Evolutionary conservation across 2,888 invertebrate species (phyloP).

Genomic region (Dynastes hyllus): DNA sequence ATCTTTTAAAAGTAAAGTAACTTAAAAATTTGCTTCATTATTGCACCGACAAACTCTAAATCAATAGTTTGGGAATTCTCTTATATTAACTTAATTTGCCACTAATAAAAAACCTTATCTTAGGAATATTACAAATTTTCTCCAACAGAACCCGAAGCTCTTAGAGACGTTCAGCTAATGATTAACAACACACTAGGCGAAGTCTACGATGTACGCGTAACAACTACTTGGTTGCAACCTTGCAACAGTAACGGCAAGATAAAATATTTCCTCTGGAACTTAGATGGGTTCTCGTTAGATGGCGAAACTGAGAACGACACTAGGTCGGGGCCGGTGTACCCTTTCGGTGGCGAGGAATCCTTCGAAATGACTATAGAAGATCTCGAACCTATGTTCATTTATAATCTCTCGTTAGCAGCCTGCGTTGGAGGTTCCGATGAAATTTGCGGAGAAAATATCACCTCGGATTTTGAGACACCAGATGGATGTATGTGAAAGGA

Average conservation of each 20-base stretch:
- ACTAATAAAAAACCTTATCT: too few species aligned
- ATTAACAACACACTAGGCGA: conserved; percentile 26
- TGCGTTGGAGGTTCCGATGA: conserved; percentile 31
- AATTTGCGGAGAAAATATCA: conserved; percentile 6
- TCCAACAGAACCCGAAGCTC: conserved; percentile 10
- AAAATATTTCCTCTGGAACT: conserved; percentile 51
- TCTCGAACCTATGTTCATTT: conserved; percentile 51
- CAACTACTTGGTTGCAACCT: conserved; percentile 58
- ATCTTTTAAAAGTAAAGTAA: too few species aligned
- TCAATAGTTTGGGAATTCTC: too few species aligned
- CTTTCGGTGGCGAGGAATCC: not conserved
- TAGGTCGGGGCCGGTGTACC: not conserved
- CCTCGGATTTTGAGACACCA: not conserved
- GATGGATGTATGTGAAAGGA: conserved; percentile 41
- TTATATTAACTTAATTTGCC: too few species aligned
- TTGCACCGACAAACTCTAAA: too few species aligned
- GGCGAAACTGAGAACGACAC: not conserved
- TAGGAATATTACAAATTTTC: not conserved
- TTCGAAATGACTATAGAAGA: conserved; percentile 44
- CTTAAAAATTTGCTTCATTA: too few species aligned
- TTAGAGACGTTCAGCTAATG: conserved; percentile 47
- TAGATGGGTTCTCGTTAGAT: conserved; percentile 36
- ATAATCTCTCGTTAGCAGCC: conserved; percentile 43
- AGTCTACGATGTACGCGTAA: conserved; percentile 51
- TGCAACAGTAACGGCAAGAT: conserved; percentile 61